Conservation (phyloP, 2,888 invertebrate species). For the Patella pellucida region DNA sequence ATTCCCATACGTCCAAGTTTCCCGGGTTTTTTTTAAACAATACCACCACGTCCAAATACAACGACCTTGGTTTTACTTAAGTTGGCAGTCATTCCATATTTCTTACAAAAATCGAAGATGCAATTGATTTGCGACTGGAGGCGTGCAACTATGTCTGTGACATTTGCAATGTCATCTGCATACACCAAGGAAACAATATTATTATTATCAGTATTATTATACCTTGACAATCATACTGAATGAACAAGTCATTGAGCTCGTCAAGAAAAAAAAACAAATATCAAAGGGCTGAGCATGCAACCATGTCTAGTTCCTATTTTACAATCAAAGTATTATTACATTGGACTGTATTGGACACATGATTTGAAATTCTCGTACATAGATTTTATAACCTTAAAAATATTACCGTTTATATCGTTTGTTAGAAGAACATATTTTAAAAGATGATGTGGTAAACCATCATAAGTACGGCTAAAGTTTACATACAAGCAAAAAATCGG, state of each 20-base stretch:
- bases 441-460: too few species aligned
- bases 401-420: constrained; percentile 9
- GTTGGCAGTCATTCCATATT: neutral
- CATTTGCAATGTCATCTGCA: constrained; percentile 23
- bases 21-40: constrained; percentile 21
- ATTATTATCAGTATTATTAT: constrained; percentile 16
- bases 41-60: constrained; percentile 22
- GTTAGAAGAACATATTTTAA: neutral
- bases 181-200: constrained; percentile 17
- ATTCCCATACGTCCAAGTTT: constrained; percentile 16
- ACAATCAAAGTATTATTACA: neutral
- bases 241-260: too few species aligned
- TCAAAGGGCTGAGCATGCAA: constrained; percentile 7
- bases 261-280: neutral
- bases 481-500: too few species aligned
- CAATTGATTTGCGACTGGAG: constrained; percentile 14
- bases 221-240: neutral
- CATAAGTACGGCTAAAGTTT: too few species aligned
- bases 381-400: constrained; percentile 6
- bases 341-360: constrained; percentile 3
- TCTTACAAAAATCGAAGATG: too few species aligned
- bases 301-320: constrained; percentile 17
- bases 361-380: neutral
- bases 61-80: constrained; percentile 24
- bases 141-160: constrained; percentile 16